Percentiles rank a stretch among this genome's conserved stretches.
Conservation (phyloP, 1,140 invertebrate species). For the Tachypleus tridentatus region DNA sequence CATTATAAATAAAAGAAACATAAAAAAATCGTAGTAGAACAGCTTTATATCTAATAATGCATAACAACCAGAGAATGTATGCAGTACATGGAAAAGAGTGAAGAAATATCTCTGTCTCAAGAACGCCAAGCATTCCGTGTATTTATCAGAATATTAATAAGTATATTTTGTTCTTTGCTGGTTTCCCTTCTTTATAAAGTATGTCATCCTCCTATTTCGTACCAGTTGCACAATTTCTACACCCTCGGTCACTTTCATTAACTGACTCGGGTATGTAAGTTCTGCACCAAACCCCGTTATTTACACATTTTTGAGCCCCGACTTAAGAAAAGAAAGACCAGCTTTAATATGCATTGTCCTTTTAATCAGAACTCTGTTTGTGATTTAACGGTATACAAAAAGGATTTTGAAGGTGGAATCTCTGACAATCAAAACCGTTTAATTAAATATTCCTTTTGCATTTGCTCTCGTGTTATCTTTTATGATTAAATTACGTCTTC, state of each 20-base stretch:
- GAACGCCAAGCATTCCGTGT: slow-evolving; percentile 83
- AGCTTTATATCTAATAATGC: too few species aligned
- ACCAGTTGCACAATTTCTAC: slow-evolving; percentile 54
- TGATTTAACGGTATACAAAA: too few species aligned
- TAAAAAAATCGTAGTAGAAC: too few species aligned
- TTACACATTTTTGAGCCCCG: slow-evolving; percentile 95
- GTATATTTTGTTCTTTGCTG: slow-evolving; percentile 86
- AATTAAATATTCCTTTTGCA: too few species aligned
- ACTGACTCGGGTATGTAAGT: slow-evolving; percentile 96
- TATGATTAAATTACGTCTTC: too few species aligned
- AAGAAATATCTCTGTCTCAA: slow-evolving; percentile 80
- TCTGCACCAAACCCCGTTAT: slow-evolving; percentile 95
- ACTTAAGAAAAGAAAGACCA: slow-evolving; percentile 73
- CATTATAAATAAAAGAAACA: too few species aligned
- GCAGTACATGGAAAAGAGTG: slow-evolving; percentile 86
- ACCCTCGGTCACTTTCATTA: slow-evolving; percentile 74
- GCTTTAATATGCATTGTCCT: too few species aligned
- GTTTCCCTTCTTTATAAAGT: slow-evolving; percentile 93
- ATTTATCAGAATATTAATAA: slow-evolving; percentile 73
- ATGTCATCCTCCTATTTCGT: slow-evolving; percentile 82
- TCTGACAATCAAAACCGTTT: too few species aligned
- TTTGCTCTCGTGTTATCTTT: too few species aligned
- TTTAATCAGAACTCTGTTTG: too few species aligned
- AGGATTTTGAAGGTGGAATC: too few species aligned
- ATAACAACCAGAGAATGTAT: slow-evolving; percentile 41